Evolutionary conservation across 1,140 invertebrate species (phyloP), one percentile per base, ranked within the genome.

Genomic region (Ceratosolen solmsi): DNA sequence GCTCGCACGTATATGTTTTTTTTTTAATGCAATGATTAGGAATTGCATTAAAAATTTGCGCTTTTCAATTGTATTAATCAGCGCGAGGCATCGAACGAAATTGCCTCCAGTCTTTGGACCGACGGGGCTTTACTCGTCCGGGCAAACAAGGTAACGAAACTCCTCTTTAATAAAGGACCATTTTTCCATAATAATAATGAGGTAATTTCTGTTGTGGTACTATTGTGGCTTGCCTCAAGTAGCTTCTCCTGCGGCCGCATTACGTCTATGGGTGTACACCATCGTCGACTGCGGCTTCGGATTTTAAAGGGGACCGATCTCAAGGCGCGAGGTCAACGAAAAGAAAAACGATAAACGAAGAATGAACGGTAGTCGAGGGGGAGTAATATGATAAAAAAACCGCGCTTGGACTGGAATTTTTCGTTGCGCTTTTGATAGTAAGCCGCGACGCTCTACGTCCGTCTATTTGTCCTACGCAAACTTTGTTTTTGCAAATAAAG

Each of bases 401-500:
- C n/a, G 70, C 7, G 33, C 36, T 54, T 46, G 20, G 20, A 30
- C 9, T 27, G 1, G 46, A 54, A 33, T 33, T 76, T 77, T 84
- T 58, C 70, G 74, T 74, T 88, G 85, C 87, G 87, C 88, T 89
- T 89, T 90, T 89, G 84, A 87, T 88, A 88, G 41, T 27, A 22
- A 54, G 22, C 33, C 54, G 1, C n/a, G 9, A 49, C 27, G 22
- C 74, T 22, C 36, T 25, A 5, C 13, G 5, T 49, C 4, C 65
- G 85, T 83, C 86, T 89, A 88, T 89, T 89, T 89, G 89, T 89
- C 87, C 87, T 88, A 87, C 84, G 88, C 86, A 89, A 89, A 89
- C 88, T 89, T 89, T 89, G 87, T 89, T 89, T 89, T 89, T 89
- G 86, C 88, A 89, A 89, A 89, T 89, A 89, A 87, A 89, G 88